Evolutionary conservation across 2,113 vertebrate species (phyloP).

Genomic region (Amia ocellicauda): DNA sequence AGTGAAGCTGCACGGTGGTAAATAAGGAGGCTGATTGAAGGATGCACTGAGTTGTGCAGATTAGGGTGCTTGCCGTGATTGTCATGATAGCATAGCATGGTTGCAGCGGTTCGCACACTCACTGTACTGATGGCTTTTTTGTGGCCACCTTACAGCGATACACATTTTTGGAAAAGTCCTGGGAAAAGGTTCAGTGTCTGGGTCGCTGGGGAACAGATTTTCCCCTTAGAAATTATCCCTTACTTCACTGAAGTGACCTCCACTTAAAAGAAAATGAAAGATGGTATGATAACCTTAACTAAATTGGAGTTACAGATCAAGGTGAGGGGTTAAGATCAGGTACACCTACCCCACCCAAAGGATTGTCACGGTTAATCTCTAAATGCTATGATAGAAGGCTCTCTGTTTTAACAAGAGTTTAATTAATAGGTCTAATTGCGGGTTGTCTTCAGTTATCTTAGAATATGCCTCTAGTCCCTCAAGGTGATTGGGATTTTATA

Average conservation of each 20-base stretch:
- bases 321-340: constrained; percentile 37
- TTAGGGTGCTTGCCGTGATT: constrained; percentile 51
- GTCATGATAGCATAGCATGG: constrained; percentile 39
- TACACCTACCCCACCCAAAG: constrained; percentile 40
- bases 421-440: too few species aligned
- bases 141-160: constrained; percentile 32
- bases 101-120: constrained; percentile 45
- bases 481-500: too few species aligned
- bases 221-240: constrained; percentile 65
- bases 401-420: too few species aligned
- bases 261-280: constrained; percentile 64
- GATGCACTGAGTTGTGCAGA: too few species aligned
- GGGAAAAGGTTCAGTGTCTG: constrained; percentile 43
- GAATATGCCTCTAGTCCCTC: too few species aligned
- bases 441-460: too few species aligned
- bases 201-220: constrained; percentile 52
- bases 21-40: constrained; percentile 61
- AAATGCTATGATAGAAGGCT: too few species aligned
- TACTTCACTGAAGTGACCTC: constrained; percentile 14
- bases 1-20: constrained; percentile 57
- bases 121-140: constrained; percentile 32
- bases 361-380: too few species aligned
- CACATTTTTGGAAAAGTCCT: constrained; percentile 43
- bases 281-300: constrained; percentile 56
- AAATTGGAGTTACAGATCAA: constrained; percentile 52